Conservation (phyloP, 2,113 vertebrate species). For the Aythya baeri region DNA sequence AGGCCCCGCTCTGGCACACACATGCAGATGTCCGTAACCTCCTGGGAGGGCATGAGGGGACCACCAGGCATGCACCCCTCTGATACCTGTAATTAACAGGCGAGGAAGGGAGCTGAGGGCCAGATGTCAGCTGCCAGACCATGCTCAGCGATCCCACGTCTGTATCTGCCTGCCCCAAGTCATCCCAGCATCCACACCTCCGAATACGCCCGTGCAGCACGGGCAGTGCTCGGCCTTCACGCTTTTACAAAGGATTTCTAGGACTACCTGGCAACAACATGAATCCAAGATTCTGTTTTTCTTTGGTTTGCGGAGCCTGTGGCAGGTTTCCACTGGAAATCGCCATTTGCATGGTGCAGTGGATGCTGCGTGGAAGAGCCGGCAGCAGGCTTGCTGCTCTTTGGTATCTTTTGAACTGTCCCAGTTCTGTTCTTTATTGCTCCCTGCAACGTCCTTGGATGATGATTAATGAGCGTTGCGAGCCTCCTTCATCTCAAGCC, state of each 20-base stretch:
- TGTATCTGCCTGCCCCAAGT: background rate
- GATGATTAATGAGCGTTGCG: slow-evolving; percentile 21
- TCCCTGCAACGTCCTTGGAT: background rate
- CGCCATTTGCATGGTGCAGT: accelerated
- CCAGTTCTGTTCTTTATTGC: background rate
- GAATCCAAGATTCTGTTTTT: background rate
- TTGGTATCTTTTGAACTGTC: background rate
- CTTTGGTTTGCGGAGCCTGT: background rate
- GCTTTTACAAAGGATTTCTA: background rate
- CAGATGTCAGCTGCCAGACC: background rate
- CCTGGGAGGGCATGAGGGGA: background rate
- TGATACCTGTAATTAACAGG: accelerated
- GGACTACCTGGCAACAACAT: background rate
- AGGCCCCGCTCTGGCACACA: background rate
- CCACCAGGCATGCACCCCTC: background rate
- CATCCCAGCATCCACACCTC: background rate
- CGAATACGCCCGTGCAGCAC: background rate
- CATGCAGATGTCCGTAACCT: too few relatives aligned
- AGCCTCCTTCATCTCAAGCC: slow-evolving; percentile 7
- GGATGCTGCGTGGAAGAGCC: background rate
- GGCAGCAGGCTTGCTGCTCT: background rate
- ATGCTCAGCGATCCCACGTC: background rate
- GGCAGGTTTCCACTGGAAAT: background rate
- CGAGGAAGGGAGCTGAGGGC: background rate
- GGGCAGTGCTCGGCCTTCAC: background rate